phyloP scores from a whole-genome alignment of 2,113 vertebrate species.

The Aix galericulata region DNA sequence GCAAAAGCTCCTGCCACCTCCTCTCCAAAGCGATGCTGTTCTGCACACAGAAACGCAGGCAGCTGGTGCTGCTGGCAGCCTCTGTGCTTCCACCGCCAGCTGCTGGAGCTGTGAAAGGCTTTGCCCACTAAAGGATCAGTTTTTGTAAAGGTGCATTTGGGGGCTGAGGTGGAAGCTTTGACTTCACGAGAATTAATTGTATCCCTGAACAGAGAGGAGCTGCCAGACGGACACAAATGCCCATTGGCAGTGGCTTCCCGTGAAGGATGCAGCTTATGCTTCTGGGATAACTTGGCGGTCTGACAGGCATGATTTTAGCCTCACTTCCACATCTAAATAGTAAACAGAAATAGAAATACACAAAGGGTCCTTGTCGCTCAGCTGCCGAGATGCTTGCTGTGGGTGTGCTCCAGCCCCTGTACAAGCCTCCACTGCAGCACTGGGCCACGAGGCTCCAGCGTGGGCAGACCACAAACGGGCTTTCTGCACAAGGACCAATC shows the following conservation, averaged over 20 bases:
- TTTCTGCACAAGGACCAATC: neutral
- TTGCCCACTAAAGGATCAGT: neutral
- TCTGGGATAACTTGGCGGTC: neutral
- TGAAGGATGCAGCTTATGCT: neutral
- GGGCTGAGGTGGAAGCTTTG: neutral
- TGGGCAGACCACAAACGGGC: neutral
- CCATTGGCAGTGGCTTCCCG: neutral
- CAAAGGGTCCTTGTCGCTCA: neutral
- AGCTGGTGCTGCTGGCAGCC: neutral
- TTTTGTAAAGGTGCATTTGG: neutral
- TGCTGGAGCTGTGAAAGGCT: neutral
- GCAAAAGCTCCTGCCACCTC: neutral
- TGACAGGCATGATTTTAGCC: neutral
- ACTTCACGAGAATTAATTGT: neutral
- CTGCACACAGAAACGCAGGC: neutral
- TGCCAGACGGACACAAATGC: neutral
- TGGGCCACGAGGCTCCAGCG: neutral
- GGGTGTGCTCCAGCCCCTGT: neutral
- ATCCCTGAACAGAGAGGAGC: neutral
- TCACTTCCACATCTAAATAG: neutral
- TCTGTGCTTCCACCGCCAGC: neutral
- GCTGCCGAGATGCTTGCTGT: neutral
- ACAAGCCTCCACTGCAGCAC: neutral
- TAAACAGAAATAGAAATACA: neutral
- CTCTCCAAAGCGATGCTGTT: neutral